Conservation (phyloP, 2,888 invertebrate species). For the Lepetodrilus schrolli region DNA sequence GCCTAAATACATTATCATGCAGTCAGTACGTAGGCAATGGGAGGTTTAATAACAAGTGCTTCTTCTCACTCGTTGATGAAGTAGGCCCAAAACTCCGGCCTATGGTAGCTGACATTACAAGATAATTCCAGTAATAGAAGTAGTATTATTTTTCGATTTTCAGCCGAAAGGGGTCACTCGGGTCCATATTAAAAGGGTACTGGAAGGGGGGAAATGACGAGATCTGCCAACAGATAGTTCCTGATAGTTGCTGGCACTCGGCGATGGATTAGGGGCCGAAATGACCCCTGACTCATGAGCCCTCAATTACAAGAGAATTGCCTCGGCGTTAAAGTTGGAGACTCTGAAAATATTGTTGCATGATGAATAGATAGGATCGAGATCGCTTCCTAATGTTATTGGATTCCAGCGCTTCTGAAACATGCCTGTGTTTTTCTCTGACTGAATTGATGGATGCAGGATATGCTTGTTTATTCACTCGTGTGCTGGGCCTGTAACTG, state of each 20-base stretch:
- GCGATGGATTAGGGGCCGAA: conserved; percentile 15
- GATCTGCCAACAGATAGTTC: conserved; percentile 9
- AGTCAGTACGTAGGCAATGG: not conserved
- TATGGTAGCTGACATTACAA: conserved; percentile 18
- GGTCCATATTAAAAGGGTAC: conserved; percentile 1
- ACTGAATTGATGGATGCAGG: no score
- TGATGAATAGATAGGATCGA: not conserved
- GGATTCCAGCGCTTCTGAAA: not conserved
- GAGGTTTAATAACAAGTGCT: not conserved
- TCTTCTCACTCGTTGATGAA: not conserved
- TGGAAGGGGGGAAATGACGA: conserved; percentile 9
- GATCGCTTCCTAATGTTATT: no score
- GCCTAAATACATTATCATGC: not conserved
- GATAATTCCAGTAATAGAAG: conserved; percentile 31
- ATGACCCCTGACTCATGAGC: conserved; percentile 22
- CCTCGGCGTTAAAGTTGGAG: not conserved
- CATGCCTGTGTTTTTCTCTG: not conserved
- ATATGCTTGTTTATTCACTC: no score
- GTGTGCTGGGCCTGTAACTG: no score
- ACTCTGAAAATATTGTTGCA: conserved; percentile 25
- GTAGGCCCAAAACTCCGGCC: conserved; percentile 24
- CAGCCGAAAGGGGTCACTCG: not conserved
- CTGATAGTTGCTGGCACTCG: not conserved
- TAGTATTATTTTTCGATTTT: conserved; percentile 30
- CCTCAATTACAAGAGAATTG: conserved; percentile 22